Evolutionary conservation across 37 sponge, comb jelly and placozoan genomes (phyloP), one percentile per base, ranked within the genome.

Genomic region (Amphimedon queenslandica): DNA sequence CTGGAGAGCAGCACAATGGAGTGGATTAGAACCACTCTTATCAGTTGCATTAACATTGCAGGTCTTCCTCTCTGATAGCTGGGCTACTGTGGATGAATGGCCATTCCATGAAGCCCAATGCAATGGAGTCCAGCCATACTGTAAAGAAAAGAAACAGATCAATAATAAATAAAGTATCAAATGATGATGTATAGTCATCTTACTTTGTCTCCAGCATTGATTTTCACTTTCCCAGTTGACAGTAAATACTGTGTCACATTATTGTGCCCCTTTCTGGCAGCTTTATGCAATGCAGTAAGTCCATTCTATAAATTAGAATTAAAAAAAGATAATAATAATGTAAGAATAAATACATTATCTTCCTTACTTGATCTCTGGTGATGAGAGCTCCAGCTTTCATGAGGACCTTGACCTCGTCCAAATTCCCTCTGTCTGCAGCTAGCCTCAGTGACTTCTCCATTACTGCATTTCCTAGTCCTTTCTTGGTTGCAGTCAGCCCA

Each of bases 61-160:
- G 11, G 31, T 40, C 60, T 51, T 67, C 20, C 21, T 58, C 37
- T 72, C 66, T 31, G 81, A 41, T 27, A 87, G 78, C 20, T 77
- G 57, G 3, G 76, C 77, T 16, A 87, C 42, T 23, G 78, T 40
- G 29, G 72, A 34, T 0, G 77, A 37, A 37, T 87, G 82, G 21
- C 82, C 78, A 42, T 77, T 87, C 88, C 88, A 87, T 11, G 82
- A 57, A 3, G 88, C 82, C 88, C 88, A 87, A 74, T 87, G 88
- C 21, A 87, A 42, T 37, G 88, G 61, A n/a, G 78, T 81, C 88
- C 88, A 87, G 5, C 88, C 88, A 67, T 87, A 87, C 82, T 85
- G 77, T 35, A 71, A 23, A 42, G 10, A 40, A 4, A 10, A 40
- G 23, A 41, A 61, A 47, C 23, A 25, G 5, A 57, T 8, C 3